Evolutionary conservation across 2,888 invertebrate species (phyloP), one percentile per base, ranked within the genome.

Genomic region (Balanococcus diminutus): DNA sequence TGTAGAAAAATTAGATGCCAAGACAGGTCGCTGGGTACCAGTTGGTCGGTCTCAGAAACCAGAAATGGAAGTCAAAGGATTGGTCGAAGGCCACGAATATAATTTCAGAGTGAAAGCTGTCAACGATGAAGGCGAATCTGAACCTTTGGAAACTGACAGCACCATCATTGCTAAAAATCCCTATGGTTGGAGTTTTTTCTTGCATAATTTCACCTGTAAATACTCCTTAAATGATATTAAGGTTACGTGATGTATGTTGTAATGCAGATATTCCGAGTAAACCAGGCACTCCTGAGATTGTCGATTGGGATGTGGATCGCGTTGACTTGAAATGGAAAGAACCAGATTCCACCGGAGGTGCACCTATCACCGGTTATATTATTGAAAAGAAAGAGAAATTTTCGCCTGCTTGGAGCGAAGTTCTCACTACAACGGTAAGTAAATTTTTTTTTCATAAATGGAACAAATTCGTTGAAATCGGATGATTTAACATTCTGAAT

Each of bases 161-260:
- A 93, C 95, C 2, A 96, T 95, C 87, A 90, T 95, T 22, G 98
- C 99, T 31, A 99, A 99, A 91, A 99, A 99, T 92, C 99, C 99
- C 88, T 99, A 94, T 90, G 96, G 95, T 95, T 89, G 90, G 90
- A 82, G 19, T 51, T 25, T 2, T 31, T 84, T 84, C 32, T 31
- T 19, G 8, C n/a, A n/a, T n/a, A n/a, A n/a, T n/a, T n/a, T n/a
- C n/a, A n/a, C n/a, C n/a, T n/a, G n/a, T n/a, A n/a, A n/a, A n/a
- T n/a, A n/a, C n/a, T n/a, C n/a, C n/a, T n/a, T n/a, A n/a, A n/a
- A n/a, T n/a, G n/a, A n/a, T n/a, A n/a, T n/a, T n/a, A n/a, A n/a
- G n/a, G n/a, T n/a, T n/a, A n/a, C 1, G 2, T 81, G 36, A 79
- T 22, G 25, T 39, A 19, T 56, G 31, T 51, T 28, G 31, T 75